phyloP scores from a whole-genome alignment of 2,797 vertebrate species.

The Phoeniculus purpureus region DNA sequence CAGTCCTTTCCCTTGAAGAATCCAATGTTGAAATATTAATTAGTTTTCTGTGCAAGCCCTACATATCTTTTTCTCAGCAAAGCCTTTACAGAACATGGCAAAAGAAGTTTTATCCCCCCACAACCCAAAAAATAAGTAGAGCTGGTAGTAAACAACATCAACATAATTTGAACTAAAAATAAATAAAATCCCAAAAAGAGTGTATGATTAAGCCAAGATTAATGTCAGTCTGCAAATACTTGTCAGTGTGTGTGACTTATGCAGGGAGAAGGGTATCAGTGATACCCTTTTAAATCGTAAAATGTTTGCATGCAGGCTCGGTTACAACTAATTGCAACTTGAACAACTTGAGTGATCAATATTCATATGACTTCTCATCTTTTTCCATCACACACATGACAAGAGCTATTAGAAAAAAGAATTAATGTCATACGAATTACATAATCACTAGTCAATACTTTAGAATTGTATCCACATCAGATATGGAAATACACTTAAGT shows the following conservation, averaged over 20 bases:
- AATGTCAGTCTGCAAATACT: background rate
- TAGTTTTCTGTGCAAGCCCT: background rate
- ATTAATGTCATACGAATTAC: background rate
- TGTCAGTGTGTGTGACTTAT: background rate
- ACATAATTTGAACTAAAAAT: background rate
- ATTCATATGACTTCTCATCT: background rate
- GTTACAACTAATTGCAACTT: background rate
- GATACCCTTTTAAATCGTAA: background rate
- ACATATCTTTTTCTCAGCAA: background rate
- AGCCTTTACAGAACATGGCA: background rate
- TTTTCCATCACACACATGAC: background rate
- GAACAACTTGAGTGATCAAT: background rate
- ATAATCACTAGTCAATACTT: background rate
- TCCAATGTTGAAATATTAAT: constrained; percentile 37
- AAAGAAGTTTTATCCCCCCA: background rate
- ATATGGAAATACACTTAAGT: background rate
- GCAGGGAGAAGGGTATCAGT: background rate
- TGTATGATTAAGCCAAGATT: background rate
- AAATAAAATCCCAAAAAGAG: accelerated
- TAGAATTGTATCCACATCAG: background rate
- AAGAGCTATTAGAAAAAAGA: background rate
- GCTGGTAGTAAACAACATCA: background rate
- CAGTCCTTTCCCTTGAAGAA: constrained; percentile 24
- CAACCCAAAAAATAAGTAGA: background rate
- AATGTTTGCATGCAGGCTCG: background rate